Evolutionary conservation across 2,113 vertebrate species (phyloP).

Genomic region (Himantopus leucocephalus): DNA sequence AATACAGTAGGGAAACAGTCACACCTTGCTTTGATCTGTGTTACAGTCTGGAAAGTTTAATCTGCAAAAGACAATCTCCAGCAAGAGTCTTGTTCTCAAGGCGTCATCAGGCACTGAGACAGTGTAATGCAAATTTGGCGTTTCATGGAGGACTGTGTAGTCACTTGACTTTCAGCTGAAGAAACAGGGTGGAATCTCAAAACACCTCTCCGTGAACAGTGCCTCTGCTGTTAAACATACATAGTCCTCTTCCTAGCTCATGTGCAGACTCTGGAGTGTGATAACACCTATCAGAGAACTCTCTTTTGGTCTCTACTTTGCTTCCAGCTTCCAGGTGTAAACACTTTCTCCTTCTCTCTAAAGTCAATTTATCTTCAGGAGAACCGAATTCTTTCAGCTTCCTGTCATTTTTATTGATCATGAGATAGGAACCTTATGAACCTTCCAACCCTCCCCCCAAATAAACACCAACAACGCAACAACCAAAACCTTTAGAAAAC

Average conservation of each 20-base stretch:
- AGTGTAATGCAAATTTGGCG: background rate
- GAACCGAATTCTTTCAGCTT: background rate
- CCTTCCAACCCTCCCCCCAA: background rate
- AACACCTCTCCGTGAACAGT: background rate
- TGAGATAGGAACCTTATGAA: background rate
- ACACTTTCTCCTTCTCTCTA: background rate
- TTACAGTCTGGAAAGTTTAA: constrained; percentile 50
- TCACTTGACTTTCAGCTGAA: background rate
- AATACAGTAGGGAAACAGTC: constrained; percentile 18
- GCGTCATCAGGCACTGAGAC: background rate
- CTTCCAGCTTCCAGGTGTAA: background rate
- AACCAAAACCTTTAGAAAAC: background rate
- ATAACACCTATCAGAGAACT: background rate
- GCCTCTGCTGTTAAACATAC: background rate
- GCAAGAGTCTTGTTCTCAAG: constrained; percentile 14
- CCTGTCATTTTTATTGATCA: background rate
- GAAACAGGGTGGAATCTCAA: background rate
- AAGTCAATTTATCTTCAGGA: background rate
- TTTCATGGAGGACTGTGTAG: background rate
- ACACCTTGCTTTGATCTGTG: constrained; percentile 45
- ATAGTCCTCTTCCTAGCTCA: background rate
- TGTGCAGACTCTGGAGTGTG: background rate
- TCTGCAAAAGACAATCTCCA: constrained; percentile 58
- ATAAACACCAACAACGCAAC: background rate
- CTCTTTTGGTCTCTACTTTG: background rate